Conservation (phyloP, 2,888 invertebrate species). For the Desoria tigrina region DNA sequence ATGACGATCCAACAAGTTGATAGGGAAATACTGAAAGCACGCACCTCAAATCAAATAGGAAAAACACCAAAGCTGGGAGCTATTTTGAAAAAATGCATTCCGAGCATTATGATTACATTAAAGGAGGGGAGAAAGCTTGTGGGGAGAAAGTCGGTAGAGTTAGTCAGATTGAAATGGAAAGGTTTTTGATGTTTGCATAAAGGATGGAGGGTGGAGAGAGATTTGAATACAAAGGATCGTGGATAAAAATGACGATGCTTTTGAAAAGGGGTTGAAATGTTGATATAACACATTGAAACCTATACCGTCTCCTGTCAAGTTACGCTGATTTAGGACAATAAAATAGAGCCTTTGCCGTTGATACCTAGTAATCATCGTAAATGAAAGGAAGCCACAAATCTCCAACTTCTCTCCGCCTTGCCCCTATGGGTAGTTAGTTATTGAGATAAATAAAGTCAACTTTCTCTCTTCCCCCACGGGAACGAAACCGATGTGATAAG, state of each 20-base stretch:
- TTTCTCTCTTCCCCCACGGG: too few relatives aligned
- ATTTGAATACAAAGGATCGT: neutral
- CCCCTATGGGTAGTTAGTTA: neutral
- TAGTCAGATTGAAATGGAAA: constrained; percentile 5
- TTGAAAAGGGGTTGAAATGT: neutral
- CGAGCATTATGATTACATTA: too few relatives aligned
- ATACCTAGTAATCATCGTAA: neutral
- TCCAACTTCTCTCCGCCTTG: neutral
- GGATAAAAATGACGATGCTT: neutral
- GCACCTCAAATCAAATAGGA: neutral
- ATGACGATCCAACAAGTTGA: constrained; percentile 7
- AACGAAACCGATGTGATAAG: too few relatives aligned
- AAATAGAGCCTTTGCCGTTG: too few relatives aligned
- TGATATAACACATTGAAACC: neutral
- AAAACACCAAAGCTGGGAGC: neutral
- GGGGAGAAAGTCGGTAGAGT: constrained; percentile 1
- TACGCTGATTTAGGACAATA: too few relatives aligned
- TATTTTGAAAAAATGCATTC: neutral
- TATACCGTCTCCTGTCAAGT: too few relatives aligned
- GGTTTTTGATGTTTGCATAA: neutral
- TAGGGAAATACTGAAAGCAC: neutral
- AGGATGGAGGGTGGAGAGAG: neutral
- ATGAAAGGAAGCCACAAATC: constrained; percentile 11
- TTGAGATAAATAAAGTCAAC: constrained; percentile 6
- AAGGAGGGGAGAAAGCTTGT: constrained; percentile 1